Evolutionary conservation across 2,888 invertebrate genomes (phyloP).

Genomic region (Morpho deidamia): DNA sequence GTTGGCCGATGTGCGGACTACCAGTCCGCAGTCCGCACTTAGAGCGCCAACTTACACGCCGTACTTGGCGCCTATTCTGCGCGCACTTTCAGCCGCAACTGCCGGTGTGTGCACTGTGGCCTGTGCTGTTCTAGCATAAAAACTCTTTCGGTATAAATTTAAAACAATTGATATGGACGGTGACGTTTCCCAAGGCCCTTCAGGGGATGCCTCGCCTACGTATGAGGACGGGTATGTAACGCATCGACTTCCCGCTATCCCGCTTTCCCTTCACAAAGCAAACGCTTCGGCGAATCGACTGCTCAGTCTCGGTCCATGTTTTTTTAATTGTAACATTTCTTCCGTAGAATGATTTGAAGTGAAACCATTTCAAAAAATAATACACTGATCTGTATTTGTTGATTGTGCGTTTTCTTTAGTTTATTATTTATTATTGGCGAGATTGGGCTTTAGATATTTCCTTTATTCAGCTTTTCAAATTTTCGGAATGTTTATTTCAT

Average conservation of each 20-base stretch:
- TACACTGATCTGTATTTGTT: no score
- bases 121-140: background rate
- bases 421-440: no score
- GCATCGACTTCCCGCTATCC: slow-evolving; percentile 12
- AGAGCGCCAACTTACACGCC: slow-evolving; percentile 12
- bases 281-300: slow-evolving; percentile 13
- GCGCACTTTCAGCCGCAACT: slow-evolving; percentile 22
- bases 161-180: slow-evolving; percentile 45
- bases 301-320: background rate
- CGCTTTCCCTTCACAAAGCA: slow-evolving; percentile 11
- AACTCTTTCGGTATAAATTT: no score
- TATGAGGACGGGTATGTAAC: slow-evolving; percentile 61
- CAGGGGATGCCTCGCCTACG: slow-evolving; percentile 56
- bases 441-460: no score
- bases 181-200: slow-evolving; percentile 57
- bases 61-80: slow-evolving; percentile 12
- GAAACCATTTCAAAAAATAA: no score
- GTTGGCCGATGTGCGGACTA: slow-evolving; percentile 23
- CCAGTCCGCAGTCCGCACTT: slow-evolving; percentile 16
- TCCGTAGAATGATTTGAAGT: background rate
- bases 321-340: background rate
- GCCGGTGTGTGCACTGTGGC: slow-evolving; percentile 16
- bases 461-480: no score
- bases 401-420: no score
- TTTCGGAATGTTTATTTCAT: no score